Evolutionary conservation across 2,888 invertebrate genomes (phyloP).

Genomic region (Heliconius ethilla): DNA sequence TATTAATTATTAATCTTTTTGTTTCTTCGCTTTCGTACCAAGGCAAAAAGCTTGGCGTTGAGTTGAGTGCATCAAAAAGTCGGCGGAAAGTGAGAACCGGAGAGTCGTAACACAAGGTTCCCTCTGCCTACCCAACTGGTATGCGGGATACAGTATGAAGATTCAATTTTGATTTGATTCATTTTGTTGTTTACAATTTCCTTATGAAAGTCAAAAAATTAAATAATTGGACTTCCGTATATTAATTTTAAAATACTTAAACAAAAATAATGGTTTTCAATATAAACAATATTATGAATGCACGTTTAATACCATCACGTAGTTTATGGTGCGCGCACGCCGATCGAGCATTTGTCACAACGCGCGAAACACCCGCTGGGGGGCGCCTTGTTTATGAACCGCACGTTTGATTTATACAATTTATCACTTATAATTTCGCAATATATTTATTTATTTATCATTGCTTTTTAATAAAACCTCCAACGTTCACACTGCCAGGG

Average conservation of each 20-base stretch:
- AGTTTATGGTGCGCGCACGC: conserved; percentile 54
- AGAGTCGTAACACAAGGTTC: too few species aligned
- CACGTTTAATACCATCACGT: conserved; percentile 58
- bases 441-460: conserved; percentile 46
- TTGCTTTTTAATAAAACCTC: conserved; percentile 39
- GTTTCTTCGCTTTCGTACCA: too few species aligned
- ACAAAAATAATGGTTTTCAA: conserved; percentile 27
- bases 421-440: conserved; percentile 51
- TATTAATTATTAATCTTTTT: too few species aligned
- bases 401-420: conserved; percentile 64
- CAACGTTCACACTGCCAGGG: conserved; percentile 9
- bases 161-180: too few species aligned
- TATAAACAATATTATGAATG: conserved; percentile 22
- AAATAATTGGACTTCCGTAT: conserved; percentile 24
- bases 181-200: background rate
- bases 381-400: conserved; percentile 59
- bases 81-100: too few species aligned
- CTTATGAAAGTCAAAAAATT: background rate
- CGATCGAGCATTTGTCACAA: conserved; percentile 60
- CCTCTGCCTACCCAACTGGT: too few species aligned
- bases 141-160: too few species aligned
- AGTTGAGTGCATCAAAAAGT: too few species aligned
- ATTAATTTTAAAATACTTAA: conserved; percentile 18
- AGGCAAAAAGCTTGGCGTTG: too few species aligned
- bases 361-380: conserved; percentile 52